A percentile compares a stretch with the other conserved stretches of the same genome.
Conservation (phyloP, 2,888 invertebrate genomes). For the Drosophila phalerata region DNA sequence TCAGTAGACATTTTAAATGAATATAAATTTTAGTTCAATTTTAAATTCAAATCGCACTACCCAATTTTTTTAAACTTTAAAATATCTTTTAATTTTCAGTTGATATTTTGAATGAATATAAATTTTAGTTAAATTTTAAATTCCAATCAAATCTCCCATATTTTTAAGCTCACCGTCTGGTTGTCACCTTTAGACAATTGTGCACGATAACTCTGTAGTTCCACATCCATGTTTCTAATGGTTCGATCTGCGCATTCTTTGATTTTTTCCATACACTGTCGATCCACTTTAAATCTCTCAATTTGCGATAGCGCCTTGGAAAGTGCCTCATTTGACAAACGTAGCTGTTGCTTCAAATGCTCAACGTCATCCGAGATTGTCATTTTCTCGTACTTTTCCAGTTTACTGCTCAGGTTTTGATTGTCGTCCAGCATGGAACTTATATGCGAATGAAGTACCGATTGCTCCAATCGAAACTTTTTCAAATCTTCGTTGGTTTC, state of each 20-base stretch:
- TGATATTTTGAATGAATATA: no score
- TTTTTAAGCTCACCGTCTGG: constrained; percentile 59
- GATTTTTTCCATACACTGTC: constrained; percentile 88
- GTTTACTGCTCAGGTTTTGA: constrained; percentile 68
- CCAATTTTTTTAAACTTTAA: neutral
- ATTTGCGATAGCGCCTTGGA: constrained; percentile 85
- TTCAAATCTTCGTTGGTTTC: constrained; percentile 78
- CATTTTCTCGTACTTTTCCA: constrained; percentile 59
- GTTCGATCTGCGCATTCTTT: constrained; percentile 90
- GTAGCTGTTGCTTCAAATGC: constrained; percentile 61
- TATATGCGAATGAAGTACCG: constrained; percentile 78
- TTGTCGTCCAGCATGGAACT: constrained; percentile 84
- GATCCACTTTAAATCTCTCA: constrained; percentile 87
- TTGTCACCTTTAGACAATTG: constrained; percentile 63
- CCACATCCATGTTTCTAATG: constrained; percentile 89
- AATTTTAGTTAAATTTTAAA: no score
- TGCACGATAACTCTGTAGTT: constrained; percentile 87
- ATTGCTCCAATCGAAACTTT: constrained; percentile 80
- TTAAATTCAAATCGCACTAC: no score
- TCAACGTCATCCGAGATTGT: constrained; percentile 31
- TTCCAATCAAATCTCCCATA: no score
- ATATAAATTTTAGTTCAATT: no score
- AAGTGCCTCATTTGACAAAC: constrained; percentile 80
- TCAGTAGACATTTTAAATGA: no score
- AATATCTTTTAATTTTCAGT: no score